A percentile compares a stretch with the other conserved stretches of the same genome.
Evolutionary conservation across 1,140 invertebrate species (phyloP).

Genomic region (Drosophila gunungcola): DNA sequence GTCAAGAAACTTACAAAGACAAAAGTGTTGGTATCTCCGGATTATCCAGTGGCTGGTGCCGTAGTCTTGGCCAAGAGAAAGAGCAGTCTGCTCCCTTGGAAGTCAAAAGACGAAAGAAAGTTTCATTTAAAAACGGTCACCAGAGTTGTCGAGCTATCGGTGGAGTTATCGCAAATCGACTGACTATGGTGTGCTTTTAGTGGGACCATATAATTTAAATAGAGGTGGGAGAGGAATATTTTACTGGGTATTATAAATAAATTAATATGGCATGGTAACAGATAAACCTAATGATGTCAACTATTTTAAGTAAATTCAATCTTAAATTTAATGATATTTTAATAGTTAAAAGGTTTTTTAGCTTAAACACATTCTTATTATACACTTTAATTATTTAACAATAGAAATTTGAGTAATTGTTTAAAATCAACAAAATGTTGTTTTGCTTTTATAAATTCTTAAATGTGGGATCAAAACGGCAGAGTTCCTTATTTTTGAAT

Average conservation of each 20-base stretch:
- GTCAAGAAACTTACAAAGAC: background rate
- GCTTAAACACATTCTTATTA: too few relatives aligned
- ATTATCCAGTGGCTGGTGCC: background rate
- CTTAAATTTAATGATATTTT: background rate
- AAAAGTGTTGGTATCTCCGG: background rate
- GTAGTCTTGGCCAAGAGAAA: background rate
- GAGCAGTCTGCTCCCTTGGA: background rate
- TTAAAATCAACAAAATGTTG: too few relatives aligned
- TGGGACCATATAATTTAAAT: background rate
- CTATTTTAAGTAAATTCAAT: too few relatives aligned
- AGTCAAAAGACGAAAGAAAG: slow-evolving; percentile 10
- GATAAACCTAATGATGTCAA: too few relatives aligned
- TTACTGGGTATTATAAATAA: too few relatives aligned
- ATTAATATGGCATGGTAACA: too few relatives aligned
- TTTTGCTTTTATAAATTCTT: background rate
- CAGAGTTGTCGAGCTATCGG: slow-evolving; percentile 7
- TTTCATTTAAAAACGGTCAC: slow-evolving; percentile 11
- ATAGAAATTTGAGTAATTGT: too few relatives aligned
- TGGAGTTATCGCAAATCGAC: background rate
- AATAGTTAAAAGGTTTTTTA: too few relatives aligned
- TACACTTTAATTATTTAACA: too few relatives aligned
- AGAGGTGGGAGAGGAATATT: background rate
- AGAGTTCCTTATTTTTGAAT: background rate
- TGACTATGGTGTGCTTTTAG: slow-evolving; percentile 3
- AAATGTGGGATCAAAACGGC: background rate